These are phyloP conservation scores for Pseudococcus jackbeardsleyi DNA, from an alignment of 2,888 invertebrate genomes.

Conservation along the genomic window DNA sequence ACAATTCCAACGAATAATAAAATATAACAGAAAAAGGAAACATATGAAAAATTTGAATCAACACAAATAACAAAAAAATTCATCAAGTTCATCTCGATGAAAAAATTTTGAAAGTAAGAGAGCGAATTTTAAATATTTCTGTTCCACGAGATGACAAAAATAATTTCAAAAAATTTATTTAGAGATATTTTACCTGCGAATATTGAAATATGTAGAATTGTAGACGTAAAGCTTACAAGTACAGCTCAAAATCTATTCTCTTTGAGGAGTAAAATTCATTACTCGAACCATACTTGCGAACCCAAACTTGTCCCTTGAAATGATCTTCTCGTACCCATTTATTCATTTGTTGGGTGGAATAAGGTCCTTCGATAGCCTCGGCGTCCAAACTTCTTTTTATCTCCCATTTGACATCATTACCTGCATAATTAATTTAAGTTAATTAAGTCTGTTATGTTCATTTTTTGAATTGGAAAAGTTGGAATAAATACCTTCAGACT, in stretches of 20 bases:
- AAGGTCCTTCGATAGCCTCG: slow-evolving; percentile 86
- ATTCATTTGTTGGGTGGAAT: slow-evolving; percentile 88
- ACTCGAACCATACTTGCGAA: slow-evolving; percentile 81
- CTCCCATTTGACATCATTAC: slow-evolving; percentile 82
- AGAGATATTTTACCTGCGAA: background rate
- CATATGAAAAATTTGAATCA: too few relatives aligned
- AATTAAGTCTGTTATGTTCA: background rate
- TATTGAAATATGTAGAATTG: too few relatives aligned
- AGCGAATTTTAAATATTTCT: too few relatives aligned
- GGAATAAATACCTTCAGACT: background rate
- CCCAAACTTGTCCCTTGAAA: slow-evolving; percentile 88
- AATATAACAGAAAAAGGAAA: too few relatives aligned
- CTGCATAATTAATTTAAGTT: background rate
- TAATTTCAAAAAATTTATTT: background rate
- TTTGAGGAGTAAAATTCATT: slow-evolving; percentile 87
- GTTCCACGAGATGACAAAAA: background rate
- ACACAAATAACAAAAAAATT: too few relatives aligned
- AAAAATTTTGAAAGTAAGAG: too few relatives aligned
- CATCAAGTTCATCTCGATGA: too few relatives aligned
- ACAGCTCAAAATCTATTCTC: slow-evolving; percentile 94
- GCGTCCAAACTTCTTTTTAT: slow-evolving; percentile 88
- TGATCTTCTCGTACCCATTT: slow-evolving; percentile 88
- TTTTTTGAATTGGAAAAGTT: background rate
- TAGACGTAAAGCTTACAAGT: slow-evolving; percentile 75
- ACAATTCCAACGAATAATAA: too few relatives aligned